Evolutionary conservation across 2,113 vertebrate species (phyloP).

Genomic region (Neoarius graeffei): DNA sequence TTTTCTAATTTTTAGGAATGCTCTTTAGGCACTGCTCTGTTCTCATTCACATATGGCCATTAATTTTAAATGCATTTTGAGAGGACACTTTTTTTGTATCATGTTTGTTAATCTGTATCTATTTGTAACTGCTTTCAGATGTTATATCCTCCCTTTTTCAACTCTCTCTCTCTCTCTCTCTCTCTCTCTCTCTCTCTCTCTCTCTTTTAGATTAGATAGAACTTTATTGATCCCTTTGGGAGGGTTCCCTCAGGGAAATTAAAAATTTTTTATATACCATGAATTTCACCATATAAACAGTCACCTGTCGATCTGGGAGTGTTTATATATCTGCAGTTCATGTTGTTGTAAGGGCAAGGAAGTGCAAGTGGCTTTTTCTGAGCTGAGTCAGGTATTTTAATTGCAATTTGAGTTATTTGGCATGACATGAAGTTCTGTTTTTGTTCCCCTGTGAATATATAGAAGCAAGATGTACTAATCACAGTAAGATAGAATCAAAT

Average conservation of each 20-base stretch:
- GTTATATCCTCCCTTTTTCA: not conserved
- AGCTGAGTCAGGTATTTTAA: not conserved
- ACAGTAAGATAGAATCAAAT: not conserved
- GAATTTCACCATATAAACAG: not conserved
- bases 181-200: too few relatives aligned
- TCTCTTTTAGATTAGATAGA: too few relatives aligned
- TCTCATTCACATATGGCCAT: not conserved
- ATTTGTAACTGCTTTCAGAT: not conserved
- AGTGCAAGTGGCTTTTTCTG: not conserved
- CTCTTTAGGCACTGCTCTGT: constrained; percentile 5
- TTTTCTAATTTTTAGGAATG: constrained; percentile 55
- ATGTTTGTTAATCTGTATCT: not conserved
- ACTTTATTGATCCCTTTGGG: too few relatives aligned
- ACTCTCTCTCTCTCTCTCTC: too few relatives aligned
- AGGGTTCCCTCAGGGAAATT: too few relatives aligned
- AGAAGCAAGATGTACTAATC: not conserved
- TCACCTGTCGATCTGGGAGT: not conserved
- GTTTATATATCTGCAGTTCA: not conserved
- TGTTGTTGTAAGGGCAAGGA: not conserved
- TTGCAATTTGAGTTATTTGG: not conserved
- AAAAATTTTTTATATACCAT: not conserved
- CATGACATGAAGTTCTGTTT: not conserved
- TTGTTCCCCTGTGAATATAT: not conserved
- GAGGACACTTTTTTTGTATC: not conserved
- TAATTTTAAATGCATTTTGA: not conserved